Evolutionary conservation across 2,888 invertebrate genomes (phyloP).

Genomic region (Apocheima hispidaria): DNA sequence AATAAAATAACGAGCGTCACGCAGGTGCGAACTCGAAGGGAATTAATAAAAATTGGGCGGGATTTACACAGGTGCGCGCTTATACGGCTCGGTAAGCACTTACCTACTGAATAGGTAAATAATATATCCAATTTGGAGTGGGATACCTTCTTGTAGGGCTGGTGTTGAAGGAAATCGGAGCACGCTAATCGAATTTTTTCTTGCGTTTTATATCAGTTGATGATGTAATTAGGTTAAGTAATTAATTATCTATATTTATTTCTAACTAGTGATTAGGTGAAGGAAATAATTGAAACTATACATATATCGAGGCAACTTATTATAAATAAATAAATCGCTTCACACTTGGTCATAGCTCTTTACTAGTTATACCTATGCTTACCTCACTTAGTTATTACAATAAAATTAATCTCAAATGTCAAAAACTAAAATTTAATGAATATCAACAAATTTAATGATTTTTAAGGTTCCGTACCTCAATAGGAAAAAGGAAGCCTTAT

Average conservation of each 20-base stretch:
- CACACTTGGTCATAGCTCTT: too few relatives aligned
- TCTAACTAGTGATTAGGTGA: not conserved
- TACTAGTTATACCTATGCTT: too few relatives aligned
- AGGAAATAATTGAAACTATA: too few relatives aligned
- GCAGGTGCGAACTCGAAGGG: slow-evolving; percentile 73
- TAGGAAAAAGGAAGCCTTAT: too few relatives aligned
- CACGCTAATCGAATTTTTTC: slow-evolving; percentile 44
- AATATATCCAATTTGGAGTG: slow-evolving; percentile 43
- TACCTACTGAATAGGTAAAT: slow-evolving; percentile 45
- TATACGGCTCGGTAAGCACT: slow-evolving; percentile 44
- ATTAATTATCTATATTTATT: not conserved
- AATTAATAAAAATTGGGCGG: slow-evolving; percentile 68
- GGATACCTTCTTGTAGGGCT: slow-evolving; percentile 31
- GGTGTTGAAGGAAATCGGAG: slow-evolving; percentile 40
- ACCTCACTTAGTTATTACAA: too few relatives aligned
- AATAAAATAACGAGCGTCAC: slow-evolving; percentile 76
- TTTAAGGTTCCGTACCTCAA: too few relatives aligned
- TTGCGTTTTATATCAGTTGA: slow-evolving; percentile 15
- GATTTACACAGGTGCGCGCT: slow-evolving; percentile 51
- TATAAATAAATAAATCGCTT: too few relatives aligned
- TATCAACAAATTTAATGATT: too few relatives aligned
- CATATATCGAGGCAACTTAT: too few relatives aligned
- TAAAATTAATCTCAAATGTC: too few relatives aligned
- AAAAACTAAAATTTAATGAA: too few relatives aligned
- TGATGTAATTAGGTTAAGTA: slow-evolving; percentile 19